Evolutionary conservation across 1,140 invertebrate species (phyloP).

Genomic region (Plutomurus gul): DNA sequence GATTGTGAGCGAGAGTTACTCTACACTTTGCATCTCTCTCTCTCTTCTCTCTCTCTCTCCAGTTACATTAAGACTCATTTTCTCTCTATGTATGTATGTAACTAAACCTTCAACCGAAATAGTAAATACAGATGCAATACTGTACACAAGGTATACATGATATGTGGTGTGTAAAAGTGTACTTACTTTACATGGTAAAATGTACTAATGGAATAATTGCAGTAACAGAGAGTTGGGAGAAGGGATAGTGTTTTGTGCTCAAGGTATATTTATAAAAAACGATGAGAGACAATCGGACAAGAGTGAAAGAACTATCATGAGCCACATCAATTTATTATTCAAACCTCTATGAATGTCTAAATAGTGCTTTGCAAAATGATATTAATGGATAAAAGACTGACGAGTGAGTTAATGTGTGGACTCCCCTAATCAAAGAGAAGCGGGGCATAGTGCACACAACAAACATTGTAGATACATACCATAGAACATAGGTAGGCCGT

Average conservation of each 20-base stretch:
- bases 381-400: slow-evolving; percentile 45
- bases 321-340: slow-evolving; percentile 49
- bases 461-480: neutral
- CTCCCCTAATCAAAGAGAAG: slow-evolving; percentile 24
- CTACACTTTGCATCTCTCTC: neutral
- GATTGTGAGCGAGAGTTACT: neutral
- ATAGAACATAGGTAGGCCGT: neutral
- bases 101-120: neutral
- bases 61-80: slow-evolving; percentile 5
- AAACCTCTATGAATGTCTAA: slow-evolving; percentile 51
- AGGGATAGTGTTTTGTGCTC: neutral
- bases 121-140: neutral
- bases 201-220: slow-evolving; percentile 4
- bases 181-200: neutral
- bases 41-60: too few relatives aligned
- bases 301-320: slow-evolving; percentile 39
- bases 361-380: slow-evolving; percentile 39
- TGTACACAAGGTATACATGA: too few relatives aligned
- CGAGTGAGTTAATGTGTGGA: slow-evolving; percentile 24
- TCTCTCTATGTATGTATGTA: neutral
- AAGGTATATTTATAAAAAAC: slow-evolving; percentile 18
- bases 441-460: neutral
- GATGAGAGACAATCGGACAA: neutral
- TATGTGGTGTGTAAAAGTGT: neutral
- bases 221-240: neutral